Conservation (phyloP, 2,113 vertebrate species). For the mouse (Mus musculus) region DNA sequence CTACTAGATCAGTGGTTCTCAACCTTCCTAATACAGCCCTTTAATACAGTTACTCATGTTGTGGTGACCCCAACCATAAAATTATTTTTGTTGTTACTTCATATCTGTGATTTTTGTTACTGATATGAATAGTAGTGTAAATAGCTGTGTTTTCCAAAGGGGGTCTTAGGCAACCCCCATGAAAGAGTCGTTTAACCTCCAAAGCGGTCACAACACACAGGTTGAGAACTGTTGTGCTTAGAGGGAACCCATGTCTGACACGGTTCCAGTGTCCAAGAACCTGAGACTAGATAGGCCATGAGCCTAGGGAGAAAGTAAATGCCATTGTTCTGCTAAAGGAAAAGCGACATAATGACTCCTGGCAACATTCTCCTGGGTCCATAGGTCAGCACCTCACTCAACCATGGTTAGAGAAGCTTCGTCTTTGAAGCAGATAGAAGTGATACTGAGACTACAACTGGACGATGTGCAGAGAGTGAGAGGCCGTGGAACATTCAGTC, state of each 20-base stretch:
- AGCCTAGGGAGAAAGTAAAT: neutral
- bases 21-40: neutral
- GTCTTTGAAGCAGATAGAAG: neutral
- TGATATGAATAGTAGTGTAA: neutral
- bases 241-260: neutral
- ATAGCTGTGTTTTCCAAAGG: neutral
- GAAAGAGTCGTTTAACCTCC: neutral
- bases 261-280: neutral
- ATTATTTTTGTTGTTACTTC: neutral
- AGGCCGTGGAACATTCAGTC: neutral
- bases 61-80: neutral
- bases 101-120: neutral
- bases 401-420: neutral
- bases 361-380: neutral
- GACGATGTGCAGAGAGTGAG: neutral
- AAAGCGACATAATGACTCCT: neutral
- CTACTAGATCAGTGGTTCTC: neutral
- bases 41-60: neutral
- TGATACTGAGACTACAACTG: neutral
- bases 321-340: neutral
- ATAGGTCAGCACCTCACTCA: neutral
- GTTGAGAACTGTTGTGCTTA: neutral
- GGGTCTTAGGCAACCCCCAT: neutral
- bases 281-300: neutral
- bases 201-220: neutral